Conservation (phyloP, 2,113 vertebrate genomes). For the Anseranas semipalmata region DNA sequence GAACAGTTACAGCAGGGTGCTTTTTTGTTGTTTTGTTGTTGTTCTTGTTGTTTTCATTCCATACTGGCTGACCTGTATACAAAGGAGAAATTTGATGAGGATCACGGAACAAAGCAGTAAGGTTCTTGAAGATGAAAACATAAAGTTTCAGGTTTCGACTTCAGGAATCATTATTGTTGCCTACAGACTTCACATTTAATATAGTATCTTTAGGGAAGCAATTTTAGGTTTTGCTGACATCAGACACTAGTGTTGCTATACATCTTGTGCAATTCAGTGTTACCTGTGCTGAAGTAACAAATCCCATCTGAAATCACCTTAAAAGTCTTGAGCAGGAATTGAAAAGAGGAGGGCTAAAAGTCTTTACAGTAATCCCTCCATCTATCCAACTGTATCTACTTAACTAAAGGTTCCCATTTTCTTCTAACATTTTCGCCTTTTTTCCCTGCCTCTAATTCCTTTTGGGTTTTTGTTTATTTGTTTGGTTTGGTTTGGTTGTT, state of each 20-base stretch:
- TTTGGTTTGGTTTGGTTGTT: no score
- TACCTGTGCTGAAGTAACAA: background rate
- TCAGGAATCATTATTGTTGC: background rate
- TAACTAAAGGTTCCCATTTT: background rate
- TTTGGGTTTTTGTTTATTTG: background rate
- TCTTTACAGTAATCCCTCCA: background rate
- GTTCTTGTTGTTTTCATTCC: background rate
- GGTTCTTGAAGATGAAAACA: background rate
- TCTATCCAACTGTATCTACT: background rate
- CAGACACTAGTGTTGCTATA: background rate
- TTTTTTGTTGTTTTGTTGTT: background rate
- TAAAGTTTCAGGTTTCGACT: background rate
- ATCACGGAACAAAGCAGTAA: background rate
- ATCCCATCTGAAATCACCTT: background rate
- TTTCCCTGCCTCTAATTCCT: background rate
- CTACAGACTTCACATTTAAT: background rate
- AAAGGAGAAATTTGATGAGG: background rate
- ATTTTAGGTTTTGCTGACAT: background rate
- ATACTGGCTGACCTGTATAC: background rate
- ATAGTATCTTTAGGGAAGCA: background rate
- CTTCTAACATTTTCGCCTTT: background rate
- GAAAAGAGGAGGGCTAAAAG: background rate
- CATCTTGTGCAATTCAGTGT: background rate
- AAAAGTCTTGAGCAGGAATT: background rate
- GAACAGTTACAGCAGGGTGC: background rate